These are phyloP conservation scores for Cheilinus undulatus DNA, from an alignment of 2,113 vertebrate genomes.

Conservation along the genomic window DNA sequence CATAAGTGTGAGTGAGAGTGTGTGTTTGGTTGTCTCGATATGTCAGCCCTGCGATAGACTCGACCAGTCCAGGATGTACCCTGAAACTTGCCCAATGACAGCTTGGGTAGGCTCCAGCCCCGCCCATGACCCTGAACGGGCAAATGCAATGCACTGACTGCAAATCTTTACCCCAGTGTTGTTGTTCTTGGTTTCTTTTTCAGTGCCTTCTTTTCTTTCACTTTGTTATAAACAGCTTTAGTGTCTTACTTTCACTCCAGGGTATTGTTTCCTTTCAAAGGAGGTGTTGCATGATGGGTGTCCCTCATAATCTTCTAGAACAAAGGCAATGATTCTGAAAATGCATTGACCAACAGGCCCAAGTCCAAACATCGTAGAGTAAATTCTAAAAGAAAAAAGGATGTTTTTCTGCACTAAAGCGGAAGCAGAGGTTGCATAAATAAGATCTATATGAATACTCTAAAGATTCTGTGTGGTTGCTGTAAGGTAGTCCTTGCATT, in stretches of 20 bases:
- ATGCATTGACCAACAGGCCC: neutral
- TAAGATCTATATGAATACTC: constrained; percentile 1
- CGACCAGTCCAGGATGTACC: no score
- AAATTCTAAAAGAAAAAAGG: neutral
- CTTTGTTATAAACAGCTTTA: neutral
- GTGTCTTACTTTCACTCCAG: neutral
- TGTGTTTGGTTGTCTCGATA: no score
- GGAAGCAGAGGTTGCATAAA: neutral
- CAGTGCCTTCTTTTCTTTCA: neutral
- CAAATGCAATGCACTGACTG: no score
- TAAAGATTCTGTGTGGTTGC: constrained; percentile 5
- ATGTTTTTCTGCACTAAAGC: neutral
- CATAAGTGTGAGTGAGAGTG: no score
- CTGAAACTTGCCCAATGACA: no score
- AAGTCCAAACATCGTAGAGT: neutral
- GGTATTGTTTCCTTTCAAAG: neutral
- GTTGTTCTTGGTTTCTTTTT: neutral
- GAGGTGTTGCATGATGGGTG: neutral
- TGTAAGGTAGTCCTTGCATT: constrained; percentile 31
- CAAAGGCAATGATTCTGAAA: constrained; percentile 1
- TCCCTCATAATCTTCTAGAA: neutral
- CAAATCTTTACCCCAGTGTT: no score
- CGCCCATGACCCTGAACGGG: no score
- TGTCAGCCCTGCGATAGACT: no score
- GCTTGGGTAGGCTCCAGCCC: no score